Evolutionary conservation across 2,888 invertebrate genomes (phyloP), one percentile per base, ranked within the genome.

Genomic region (Cyrtodaria siliqua): DNA sequence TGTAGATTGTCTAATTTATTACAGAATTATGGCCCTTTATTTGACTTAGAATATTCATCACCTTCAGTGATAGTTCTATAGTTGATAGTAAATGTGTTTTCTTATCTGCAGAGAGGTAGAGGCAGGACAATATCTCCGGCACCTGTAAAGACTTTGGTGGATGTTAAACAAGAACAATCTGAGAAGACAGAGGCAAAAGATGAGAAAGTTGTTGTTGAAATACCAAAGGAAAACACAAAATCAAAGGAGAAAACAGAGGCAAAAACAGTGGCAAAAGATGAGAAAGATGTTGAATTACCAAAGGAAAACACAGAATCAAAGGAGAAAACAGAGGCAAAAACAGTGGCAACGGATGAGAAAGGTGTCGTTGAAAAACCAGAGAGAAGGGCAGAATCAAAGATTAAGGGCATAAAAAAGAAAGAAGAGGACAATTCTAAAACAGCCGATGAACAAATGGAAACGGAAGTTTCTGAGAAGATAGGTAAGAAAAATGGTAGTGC

Each of bases 131-230:
- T 33, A 12, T 33, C 33, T 8, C 33, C 33, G 12, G 33, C 33
- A 33, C 33, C 20, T 9, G 44, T 6, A 6, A 44, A 20, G 6
- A 16, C 6, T 18, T 16, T 44, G 3, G n/a, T 9, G 20, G 16
- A 16, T 20, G 3, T 14, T 27, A 26, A 23, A 3, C 18, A 33
- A 24, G 20, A 50, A 23, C 27, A 40, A n/a, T 12, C 14, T 26
- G 67, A 57, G 42, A 56, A 49, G 42, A 23, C 42, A 53, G 33
- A 66, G 44, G 60, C 20, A 38, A 53, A 60, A 40, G 61, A 67
- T 24, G 59, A n/a, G 42, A 59, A 47, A 27, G 18, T 14, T 38
- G 61, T 20, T 64, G 55, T 40, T 23, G 18, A 0, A 18, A 26
- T 38, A 57, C 52, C 14, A 33, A 70, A n/a, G n/a, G n/a, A n/a